A percentile compares a stretch with the other conserved stretches of the same genome.
Conservation (phyloP, 2,113 vertebrate genomes). For the Syngnathoides biaculeatus region DNA sequence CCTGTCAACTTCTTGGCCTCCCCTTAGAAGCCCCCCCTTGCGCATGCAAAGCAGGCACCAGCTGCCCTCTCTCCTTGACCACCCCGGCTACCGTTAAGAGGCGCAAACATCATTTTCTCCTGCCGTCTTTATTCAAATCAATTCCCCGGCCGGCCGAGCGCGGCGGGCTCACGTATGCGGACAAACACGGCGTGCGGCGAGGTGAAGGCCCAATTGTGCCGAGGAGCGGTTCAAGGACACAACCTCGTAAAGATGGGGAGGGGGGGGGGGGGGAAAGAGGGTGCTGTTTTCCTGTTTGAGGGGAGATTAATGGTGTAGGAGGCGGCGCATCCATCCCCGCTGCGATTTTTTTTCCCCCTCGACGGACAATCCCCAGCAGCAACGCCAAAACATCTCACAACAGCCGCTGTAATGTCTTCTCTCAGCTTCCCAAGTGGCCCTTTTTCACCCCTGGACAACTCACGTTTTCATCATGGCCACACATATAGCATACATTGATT, state of each 20-base stretch:
- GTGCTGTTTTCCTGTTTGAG: slow-evolving; percentile 19
- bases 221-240: slow-evolving; percentile 60
- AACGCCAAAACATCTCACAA: too few species aligned
- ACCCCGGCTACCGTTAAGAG: background rate
- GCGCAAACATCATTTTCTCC: slow-evolving; percentile 12
- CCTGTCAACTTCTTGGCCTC: slow-evolving; percentile 63
- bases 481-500: too few species aligned
- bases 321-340: slow-evolving; percentile 10
- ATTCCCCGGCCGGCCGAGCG: slow-evolving; percentile 43
- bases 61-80: slow-evolving; percentile 57
- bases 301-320: slow-evolving; percentile 31
- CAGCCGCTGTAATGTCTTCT: background rate
- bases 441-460: too few species aligned
- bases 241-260: slow-evolving; percentile 26
- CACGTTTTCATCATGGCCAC: too few species aligned
- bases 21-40: slow-evolving; percentile 36
- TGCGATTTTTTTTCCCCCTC: background rate
- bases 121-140: slow-evolving; percentile 48
- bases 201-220: slow-evolving; percentile 28
- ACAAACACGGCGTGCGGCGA: slow-evolving; percentile 28
- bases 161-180: slow-evolving; percentile 15
- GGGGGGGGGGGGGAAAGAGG: slow-evolving; percentile 14
- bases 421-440: background rate
- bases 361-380: too few species aligned
- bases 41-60: slow-evolving; percentile 67